Evolutionary conservation across 2,113 vertebrate genomes (phyloP), one percentile per base, ranked within the genome.

Genomic region (Falco punctatus): DNA sequence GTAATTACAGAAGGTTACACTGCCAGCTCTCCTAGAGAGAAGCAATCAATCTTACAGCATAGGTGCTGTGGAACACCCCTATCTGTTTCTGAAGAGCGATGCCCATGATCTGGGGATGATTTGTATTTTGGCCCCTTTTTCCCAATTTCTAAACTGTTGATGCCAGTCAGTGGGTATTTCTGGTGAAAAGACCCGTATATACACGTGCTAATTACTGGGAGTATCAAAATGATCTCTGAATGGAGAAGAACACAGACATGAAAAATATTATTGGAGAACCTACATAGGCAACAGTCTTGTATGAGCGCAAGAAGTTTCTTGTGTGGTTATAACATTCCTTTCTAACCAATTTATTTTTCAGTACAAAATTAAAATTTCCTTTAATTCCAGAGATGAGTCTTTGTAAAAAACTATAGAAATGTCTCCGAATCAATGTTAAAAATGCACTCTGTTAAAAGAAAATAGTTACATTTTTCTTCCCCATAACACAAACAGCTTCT

Each of bases 1-100:
- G 2, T 46, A 10, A 19, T 32, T 15, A 9, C 16, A 32, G 58
- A 32, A 38, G 70, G 26, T 26, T 10, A 24, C 33, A 2, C 44
- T 26, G 18, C 12, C 26, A 3, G 13, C 59, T 32, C 33, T 33
- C 17, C 42, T 13, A 59, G 17, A 32, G 59, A 38, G 57, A 18
- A 21, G 3, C 59, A 13, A 9, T 6, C 5, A 3, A 10, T 27
- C 27, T 22, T 6, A 17, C 40, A 12, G 59, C 6, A 1, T 5
- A 15, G 42, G 51, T 27, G 71, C 27, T 3, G 33, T 17, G 40
- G 27, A 48, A 21, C 5, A 38, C 11, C 33, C 4, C 0, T 5
- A 1, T 17, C n/a, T 38, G 11, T 18, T 40, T 49, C 62, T 30
- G 62, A 28, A n/a, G 51, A 23, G n/a, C 18, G 46, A 9, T 38